phyloP scores from a whole-genome alignment of 2,797 vertebrate genomes.

The Tadarida brasiliensis region DNA sequence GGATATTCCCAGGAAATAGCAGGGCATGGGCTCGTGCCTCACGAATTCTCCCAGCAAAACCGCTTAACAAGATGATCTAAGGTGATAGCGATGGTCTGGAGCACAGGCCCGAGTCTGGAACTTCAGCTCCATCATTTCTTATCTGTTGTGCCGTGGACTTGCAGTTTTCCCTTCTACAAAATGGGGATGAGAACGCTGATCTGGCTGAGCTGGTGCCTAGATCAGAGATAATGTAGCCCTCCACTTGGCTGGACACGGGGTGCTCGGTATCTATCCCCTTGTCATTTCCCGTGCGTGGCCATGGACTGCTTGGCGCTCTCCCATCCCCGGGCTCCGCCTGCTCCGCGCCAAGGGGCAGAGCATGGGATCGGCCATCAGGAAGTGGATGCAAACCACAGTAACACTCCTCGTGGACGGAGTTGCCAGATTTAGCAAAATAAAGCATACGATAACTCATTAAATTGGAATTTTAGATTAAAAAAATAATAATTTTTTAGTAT shows the following conservation, averaged over 20 bases:
- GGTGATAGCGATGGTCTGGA: neutral
- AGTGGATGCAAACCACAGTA: neutral
- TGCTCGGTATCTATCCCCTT: neutral
- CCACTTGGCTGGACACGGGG: neutral
- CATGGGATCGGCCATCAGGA: neutral
- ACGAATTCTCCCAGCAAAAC: neutral
- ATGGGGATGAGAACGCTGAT: neutral
- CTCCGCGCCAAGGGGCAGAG: neutral
- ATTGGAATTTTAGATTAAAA: neutral
- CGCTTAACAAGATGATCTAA: neutral
- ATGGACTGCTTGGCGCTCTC: neutral
- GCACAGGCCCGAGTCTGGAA: neutral
- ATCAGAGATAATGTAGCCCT: neutral
- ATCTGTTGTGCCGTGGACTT: neutral
- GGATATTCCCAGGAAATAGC: conserved; percentile 9
- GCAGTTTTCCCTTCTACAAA: neutral
- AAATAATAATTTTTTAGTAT: neutral
- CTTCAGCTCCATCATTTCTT: neutral
- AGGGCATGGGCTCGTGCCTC: neutral
- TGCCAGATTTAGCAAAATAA: conserved; percentile 5
- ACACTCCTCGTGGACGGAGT: neutral
- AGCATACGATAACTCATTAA: neutral
- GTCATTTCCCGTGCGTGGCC: neutral
- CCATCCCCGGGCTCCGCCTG: neutral
- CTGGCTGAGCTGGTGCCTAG: neutral